Evolutionary conservation across 2,888 invertebrate genomes (phyloP), one percentile per base, ranked within the genome.

Genomic region (Nomada hirtipes): DNA sequence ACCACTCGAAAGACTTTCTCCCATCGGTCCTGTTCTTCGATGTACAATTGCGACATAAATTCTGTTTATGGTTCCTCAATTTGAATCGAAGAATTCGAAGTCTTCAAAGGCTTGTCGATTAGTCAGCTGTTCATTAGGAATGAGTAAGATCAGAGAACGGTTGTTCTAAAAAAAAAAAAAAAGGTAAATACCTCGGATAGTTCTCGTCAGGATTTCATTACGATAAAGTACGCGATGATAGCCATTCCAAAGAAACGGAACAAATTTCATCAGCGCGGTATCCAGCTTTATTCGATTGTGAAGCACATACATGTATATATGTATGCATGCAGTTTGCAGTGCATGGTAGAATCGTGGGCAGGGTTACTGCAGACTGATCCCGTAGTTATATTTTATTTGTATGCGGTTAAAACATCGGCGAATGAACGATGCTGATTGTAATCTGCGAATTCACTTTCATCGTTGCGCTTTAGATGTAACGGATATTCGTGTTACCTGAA

Each of bases 371-470:
- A 61, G 20, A 2, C 20, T 55, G 29, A 63, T 44, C 42, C 15
- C 42, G 9, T 20, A 52, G 20, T 70, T 4, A 47, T 57, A n/a
- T 20, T 26, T 71, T 52, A 53, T 53, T 71, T 36, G 72, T 55
- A 71, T n/a, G 73, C 44, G 50, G 74, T 57, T 63, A 20, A 57
- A 59, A 65, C 67, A 23, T 65, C 44, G 23, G 20, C 10, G 47
- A 73, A 55, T 44, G 47, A 26, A 72, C 36, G 63, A 61, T 70
- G 52, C 29, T 53, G 44, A 75, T 53, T 29, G 53, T 20, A 29
- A 70, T 70, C 75, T 20, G 20, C 47, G 55, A 55, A n/a, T 55
- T 72, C 73, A 63, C 76, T 76, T 76, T 76, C 72, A 52, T 74
- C 70, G 50, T 52, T 52, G 52, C 57, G 52, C 71, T 52, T 71